Base-by-base conservation (phyloP, 2,113 vertebrate species). In the Penelope pileata region DNA sequence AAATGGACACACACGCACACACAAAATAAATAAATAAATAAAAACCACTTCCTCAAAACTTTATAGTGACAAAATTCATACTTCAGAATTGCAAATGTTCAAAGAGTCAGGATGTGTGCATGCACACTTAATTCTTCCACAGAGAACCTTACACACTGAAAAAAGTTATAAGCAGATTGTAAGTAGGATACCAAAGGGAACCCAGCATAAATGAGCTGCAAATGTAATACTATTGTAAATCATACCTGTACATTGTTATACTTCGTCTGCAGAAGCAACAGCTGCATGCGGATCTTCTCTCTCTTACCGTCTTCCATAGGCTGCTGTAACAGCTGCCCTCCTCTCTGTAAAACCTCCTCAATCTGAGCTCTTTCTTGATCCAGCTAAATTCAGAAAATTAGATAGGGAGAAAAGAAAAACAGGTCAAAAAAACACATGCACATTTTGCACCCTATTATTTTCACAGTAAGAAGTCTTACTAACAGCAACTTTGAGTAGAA, bases 291-390 rank as follows among this genome's bases (percentile, higher is more conserved):
- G 60, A 99, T 96, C 94, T 98, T 98, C 89, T 99, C 99, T 90
- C 97, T 98, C 80, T 97, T 98, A 42, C 84, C 97, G 29, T 99
- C 98, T 11, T 99, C 99, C 82, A 98, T 95, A 10, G 98, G 97
- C 59, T 98, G 98, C 83, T 98, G 98, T 69, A 99, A 95, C 86
- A 99, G 75, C 60, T 98, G 97, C 43, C 99, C 99, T 75, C 99
- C 99, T 97, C 97, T 98, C 94, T 97, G 98, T 18, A 99, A 94
- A 94, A 99, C 94, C 67, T 98, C 98, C 96, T 99, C 99, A 72
- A 99, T 97, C 22, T 97, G 97, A 80, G 98, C 98, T 96, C 98
- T 98, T 91, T 99, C 98, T 93, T 99, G 98, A 85, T 99, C 98
- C 98, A 99, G 48, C 99, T 99, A 96, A 77, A 9, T 81, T 82